These are phyloP conservation scores for Papilio glaucus DNA, from an alignment of 1,140 invertebrate genomes.

Conservation along the genomic window DNA sequence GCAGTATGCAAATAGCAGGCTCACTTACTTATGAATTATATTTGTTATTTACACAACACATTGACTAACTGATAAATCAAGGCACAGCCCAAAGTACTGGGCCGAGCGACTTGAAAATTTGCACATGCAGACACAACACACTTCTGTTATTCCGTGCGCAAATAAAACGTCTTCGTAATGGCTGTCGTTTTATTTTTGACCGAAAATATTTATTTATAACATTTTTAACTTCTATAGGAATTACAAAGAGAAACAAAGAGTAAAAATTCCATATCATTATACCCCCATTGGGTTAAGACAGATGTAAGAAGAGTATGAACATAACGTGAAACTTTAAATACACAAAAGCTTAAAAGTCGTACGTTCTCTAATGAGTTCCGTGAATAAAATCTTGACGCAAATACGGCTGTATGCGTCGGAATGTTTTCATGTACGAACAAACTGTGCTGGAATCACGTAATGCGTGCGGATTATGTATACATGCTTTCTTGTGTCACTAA, in stretches of 20 bases:
- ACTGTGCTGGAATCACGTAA: background rate
- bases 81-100: no score
- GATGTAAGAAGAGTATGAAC: background rate
- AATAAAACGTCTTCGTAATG: no score
- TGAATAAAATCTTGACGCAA: conserved; percentile 2
- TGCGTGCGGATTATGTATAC: conserved; percentile 27
- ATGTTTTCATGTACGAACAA: background rate
- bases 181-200: no score
- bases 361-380: background rate
- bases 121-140: no score
- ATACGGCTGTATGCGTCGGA: background rate
- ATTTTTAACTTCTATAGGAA: background rate
- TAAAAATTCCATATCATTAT: background rate
- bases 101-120: no score
- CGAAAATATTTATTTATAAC: no score
- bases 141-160: no score
- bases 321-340: background rate
- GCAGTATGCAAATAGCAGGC: no score
- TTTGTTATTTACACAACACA: no score
- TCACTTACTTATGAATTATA: no score
- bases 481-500: conserved; percentile 20
- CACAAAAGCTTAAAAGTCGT: background rate
- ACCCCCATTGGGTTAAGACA: background rate
- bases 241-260: background rate
- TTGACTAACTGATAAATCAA: no score